These are phyloP conservation scores for Lasioglossum albipes DNA, from an alignment of 1,140 invertebrate genomes.

Conservation along the genomic window DNA sequence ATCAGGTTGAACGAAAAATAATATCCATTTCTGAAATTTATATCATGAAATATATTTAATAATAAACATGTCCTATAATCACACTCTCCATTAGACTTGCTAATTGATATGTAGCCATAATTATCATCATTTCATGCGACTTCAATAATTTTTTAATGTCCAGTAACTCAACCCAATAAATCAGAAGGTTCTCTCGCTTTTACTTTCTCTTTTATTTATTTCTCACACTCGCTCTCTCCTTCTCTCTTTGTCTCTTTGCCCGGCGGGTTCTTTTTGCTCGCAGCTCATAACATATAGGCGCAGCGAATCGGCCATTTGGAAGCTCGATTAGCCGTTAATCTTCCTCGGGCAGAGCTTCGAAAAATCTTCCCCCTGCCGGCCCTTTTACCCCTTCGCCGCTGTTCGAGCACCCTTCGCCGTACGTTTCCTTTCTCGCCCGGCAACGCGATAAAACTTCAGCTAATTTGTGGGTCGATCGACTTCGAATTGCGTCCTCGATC, in stretches of 20 bases:
- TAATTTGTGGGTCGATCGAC: slow-evolving; percentile 2
- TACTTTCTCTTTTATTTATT: no score
- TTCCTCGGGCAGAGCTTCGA: background rate
- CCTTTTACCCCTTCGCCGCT: background rate
- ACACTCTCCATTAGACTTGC: no score
- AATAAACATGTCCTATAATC: no score
- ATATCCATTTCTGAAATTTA: no score
- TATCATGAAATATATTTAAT: no score
- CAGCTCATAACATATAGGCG: slow-evolving; percentile 41
- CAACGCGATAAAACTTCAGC: background rate
- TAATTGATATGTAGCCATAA: no score
- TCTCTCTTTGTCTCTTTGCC: no score
- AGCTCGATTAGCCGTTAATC: slow-evolving; percentile 23
- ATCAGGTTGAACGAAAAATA: no score
- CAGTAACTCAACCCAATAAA: no score
- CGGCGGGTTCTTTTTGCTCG: slow-evolving; percentile 31
- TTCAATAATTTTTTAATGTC: no score
- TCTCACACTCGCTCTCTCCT: slow-evolving; percentile 7
- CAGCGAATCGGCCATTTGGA: slow-evolving; percentile 47
- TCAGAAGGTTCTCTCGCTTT: no score
- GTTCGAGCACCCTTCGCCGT: background rate
- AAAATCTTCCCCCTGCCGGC: background rate
- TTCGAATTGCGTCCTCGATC: background rate
- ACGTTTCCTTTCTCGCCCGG: background rate
- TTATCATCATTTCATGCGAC: no score